phyloP scores from a whole-genome alignment of 2,888 invertebrate species.

The Ophion costatus region DNA sequence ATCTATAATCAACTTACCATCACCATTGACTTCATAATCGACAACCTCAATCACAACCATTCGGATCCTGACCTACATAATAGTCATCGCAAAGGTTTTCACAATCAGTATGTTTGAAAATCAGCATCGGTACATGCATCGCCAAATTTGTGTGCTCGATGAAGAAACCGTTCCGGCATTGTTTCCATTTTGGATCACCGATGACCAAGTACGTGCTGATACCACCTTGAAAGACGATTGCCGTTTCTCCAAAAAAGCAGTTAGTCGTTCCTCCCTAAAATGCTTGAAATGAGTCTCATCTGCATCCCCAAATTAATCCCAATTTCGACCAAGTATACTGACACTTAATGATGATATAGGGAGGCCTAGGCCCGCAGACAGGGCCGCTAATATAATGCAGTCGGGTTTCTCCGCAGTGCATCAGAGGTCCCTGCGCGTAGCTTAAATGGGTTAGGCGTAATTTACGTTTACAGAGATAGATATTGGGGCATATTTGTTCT shows the following conservation, averaged over 20 bases:
- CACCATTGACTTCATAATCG: background rate
- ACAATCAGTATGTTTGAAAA: background rate
- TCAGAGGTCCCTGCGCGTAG: constrained; percentile 54
- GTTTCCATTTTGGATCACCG: background rate
- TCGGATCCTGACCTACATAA: background rate
- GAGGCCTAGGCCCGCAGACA: constrained; percentile 43
- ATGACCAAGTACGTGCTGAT: background rate
- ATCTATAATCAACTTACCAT: background rate
- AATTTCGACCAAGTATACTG: constrained; percentile 53
- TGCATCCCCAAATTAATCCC: constrained; percentile 36
- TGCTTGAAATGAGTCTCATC: background rate
- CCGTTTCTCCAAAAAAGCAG: background rate
- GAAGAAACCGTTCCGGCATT: too few species aligned
- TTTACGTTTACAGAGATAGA: constrained; percentile 30
- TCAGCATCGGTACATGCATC: too few species aligned
- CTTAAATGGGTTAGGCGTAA: constrained; percentile 59
- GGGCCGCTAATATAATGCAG: constrained; percentile 59
- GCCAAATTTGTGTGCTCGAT: too few species aligned
- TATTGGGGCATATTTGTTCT: constrained; percentile 5
- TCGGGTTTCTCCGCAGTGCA: constrained; percentile 55
- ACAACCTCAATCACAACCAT: background rate
- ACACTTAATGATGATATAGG: constrained; percentile 57
- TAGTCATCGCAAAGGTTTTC: background rate
- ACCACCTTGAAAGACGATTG: background rate
- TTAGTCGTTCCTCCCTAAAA: background rate